These are phyloP conservation scores for Aphelenchoides besseyi DNA, from an alignment of 1,140 invertebrate genomes.

Conservation along the genomic window DNA sequence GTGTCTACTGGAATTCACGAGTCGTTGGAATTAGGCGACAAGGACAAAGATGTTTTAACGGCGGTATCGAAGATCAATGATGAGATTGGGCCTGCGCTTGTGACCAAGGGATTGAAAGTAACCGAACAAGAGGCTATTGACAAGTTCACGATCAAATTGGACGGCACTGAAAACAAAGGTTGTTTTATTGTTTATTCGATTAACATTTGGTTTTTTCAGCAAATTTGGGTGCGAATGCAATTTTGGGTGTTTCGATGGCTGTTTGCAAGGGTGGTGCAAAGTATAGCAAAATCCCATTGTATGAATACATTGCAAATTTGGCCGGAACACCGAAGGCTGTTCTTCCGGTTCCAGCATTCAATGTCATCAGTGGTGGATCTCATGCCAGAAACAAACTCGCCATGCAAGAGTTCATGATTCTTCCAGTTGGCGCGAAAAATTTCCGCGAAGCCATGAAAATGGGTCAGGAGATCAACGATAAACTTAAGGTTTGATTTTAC, in stretches of 20 bases:
- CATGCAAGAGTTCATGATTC: too few relatives aligned
- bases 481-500: too few relatives aligned
- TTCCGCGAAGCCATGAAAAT: constrained; percentile 98
- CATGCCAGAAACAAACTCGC: constrained; percentile 97
- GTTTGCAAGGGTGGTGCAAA: constrained; percentile 92
- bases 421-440: constrained; percentile 72
- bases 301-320: constrained; percentile 70
- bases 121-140: constrained; percentile 89
- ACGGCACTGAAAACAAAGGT: constrained; percentile 98
- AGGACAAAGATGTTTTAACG: constrained; percentile 79
- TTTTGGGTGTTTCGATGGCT: constrained; percentile 91
- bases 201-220: too few relatives aligned
- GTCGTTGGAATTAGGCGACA: constrained; percentile 89
- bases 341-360: constrained; percentile 92
- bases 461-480: constrained; percentile 93
- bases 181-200: too few relatives aligned
- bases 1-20: constrained; percentile 95
- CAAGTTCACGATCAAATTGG: constrained; percentile 82
- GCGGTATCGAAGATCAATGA: constrained; percentile 87
- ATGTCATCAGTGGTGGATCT: constrained; percentile 97
- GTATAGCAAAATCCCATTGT: constrained; percentile 70
- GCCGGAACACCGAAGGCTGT: constrained; percentile 82
- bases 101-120: constrained; percentile 80
- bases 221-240: constrained; percentile 81
- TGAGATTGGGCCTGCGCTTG: constrained; percentile 77